Evolutionary conservation across 2,797 vertebrate species (phyloP), one percentile per base, ranked within the genome.

Genomic region (Melanotaenia boesemani): DNA sequence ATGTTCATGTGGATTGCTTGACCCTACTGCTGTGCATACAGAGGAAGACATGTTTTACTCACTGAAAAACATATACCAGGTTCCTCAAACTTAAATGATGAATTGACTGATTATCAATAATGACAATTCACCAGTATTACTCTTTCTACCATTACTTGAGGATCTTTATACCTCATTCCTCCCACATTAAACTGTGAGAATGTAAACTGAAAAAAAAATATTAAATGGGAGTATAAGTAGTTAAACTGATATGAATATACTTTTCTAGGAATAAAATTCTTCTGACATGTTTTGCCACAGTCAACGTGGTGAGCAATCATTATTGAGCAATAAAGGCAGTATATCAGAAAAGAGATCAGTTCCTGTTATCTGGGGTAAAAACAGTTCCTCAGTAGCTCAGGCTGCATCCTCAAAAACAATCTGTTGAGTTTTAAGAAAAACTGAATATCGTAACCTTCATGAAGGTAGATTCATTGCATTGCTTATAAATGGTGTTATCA

Each of bases 331-430:
- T 18, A 59, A 28, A 54, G 12, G 30, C 54, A 52, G n/a, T 15
- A 36, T 71, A 50, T 72, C 39, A 57, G 8, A 12, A 67, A 80
- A 77, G 65, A 54, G 5, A 78, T 67, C 64, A 80, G 56, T 86
- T 88, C 83, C 86, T 88, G 74, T 80, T 67, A 41, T 18, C 30
- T 72, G 46, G 46, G 18, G 22, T 57, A 9, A 52, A 54, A 67
- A 58, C 2, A 73, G 60, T 74, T 79, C 66, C 61, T 61, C 55
- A 58, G 58, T 24, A 15, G 22, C 48, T 37, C 6, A 68, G 5
- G 39, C 22, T 20, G 44, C 11, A 34, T 57, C 28, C 65, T 28
- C n/a, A 16, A 63, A 63, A 72, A 52, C 11, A 22, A 39, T 61
- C 13, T 44, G 41, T 6, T 44, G 15, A 44, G 13, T 18, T 32